A percentile compares a stretch with the other conserved stretches of the same genome.
Conservation (phyloP, 2,888 invertebrate genomes). For the Chalcosyrphus nemorum region DNA sequence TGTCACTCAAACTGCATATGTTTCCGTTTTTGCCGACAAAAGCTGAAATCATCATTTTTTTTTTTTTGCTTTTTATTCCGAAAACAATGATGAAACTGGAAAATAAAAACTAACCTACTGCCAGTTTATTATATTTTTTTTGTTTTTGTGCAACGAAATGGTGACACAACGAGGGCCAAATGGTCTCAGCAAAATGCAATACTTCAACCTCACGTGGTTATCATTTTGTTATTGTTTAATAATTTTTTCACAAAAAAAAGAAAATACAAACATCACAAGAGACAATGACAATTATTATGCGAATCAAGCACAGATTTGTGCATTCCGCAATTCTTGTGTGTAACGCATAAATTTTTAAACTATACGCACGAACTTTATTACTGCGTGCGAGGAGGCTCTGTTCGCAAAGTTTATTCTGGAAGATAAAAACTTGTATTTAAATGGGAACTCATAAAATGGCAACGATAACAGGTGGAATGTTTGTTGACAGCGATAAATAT, state of each 20-base stretch:
- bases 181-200: constrained; percentile 31
- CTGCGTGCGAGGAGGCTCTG: constrained; percentile 14
- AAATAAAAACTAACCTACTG: constrained; percentile 13
- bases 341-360: constrained; percentile 35
- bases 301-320: constrained; percentile 21
- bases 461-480: constrained; percentile 10
- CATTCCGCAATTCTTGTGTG: constrained; percentile 36
- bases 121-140: not conserved
- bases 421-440: not conserved
- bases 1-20: constrained; percentile 21
- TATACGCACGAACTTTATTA: constrained; percentile 30
- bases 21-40: constrained; percentile 13
- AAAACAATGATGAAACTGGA: constrained; percentile 11
- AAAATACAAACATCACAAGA: not conserved
- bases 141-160: not conserved
- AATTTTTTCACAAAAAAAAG: not conserved
- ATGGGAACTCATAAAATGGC: not conserved
- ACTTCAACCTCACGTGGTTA: constrained; percentile 21
- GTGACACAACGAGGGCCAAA: constrained; percentile 40
- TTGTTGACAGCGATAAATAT: constrained; percentile 19
- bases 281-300: constrained; percentile 30
- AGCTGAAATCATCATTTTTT: constrained; percentile 8
- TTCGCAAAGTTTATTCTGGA: not conserved
- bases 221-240: constrained; percentile 24
- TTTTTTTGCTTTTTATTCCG: not conserved